Base-by-base conservation (phyloP, 2,113 vertebrate species). In the Neodon shergylaensis region DNA sequence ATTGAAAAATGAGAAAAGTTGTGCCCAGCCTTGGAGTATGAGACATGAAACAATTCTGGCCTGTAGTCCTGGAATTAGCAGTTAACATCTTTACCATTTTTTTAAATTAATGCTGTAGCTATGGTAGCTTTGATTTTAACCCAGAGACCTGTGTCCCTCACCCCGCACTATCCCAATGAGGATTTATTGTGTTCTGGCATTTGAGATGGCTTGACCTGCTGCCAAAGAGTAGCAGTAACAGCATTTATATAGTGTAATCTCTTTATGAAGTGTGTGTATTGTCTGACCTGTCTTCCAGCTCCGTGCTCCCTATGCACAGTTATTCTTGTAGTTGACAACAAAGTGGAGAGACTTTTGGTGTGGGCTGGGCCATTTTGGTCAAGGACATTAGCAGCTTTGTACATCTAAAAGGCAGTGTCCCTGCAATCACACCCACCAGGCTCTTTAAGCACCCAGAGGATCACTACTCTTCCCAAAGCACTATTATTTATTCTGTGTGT, bases 401-500 rank as follows among this genome's bases (percentile, higher is more conserved):
- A 54, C 54, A 54, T 54, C 16, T 54, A 54, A 54, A 54, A 54
- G 54, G 16, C 54, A 54, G 54, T 54, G 4, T 54, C 54, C 16
- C 16, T 54, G 54, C 54, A 54, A 17, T 17, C 54, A 17, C 54
- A 54, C 1, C 4, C 54, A 54, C 16, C 54, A 54, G 54, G 54
- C 16, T 54, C 54, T 54, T 54, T 54, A 54, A 54, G 54, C 16
- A 54, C 54, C 16, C 16, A 54, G 33, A 2, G 0, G 3, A 54
- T 96, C 94, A 96, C 95, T 95, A 66, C 85, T 28, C 88, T 83
- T 85, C 65, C 72, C 5, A 13, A 76, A 95, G 86, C 96, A 92
- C 97, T 94, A n/a, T 61, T 96, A 94, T 92, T 95, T 97, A 96
- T 97, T 94, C 74, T n/a, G 90, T 65, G 81, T 54, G 9, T 79